phyloP scores from a whole-genome alignment of 2,113 vertebrate genomes.

The Ceuthmochares aereus region DNA sequence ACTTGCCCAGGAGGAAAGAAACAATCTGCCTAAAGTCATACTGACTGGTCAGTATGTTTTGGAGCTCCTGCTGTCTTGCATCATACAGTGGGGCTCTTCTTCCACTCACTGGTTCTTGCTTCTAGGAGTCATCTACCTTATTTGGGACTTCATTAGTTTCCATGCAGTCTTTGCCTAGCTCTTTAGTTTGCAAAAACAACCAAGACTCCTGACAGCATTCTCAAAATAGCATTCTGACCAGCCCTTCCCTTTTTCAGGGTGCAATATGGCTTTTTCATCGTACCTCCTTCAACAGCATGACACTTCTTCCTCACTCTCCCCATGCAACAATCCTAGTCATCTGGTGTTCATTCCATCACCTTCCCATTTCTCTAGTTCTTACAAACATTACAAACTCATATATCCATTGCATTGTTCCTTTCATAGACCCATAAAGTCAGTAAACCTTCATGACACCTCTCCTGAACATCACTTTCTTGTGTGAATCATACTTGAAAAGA shows the following conservation, averaged over 20 bases:
- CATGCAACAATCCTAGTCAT: not conserved
- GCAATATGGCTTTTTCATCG: not conserved
- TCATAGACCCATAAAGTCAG: not conserved
- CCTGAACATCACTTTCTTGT: not conserved
- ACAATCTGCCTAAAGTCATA: not conserved
- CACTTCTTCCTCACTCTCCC: rapidly evolving
- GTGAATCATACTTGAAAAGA: not conserved
- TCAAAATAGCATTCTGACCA: not conserved
- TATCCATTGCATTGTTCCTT: not conserved
- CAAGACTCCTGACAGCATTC: not conserved
- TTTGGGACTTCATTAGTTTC: not conserved
- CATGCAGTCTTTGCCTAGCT: not conserved
- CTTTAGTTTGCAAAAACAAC: not conserved
- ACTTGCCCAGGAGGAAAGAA: not conserved
- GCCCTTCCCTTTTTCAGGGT: not conserved
- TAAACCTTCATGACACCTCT: not conserved
- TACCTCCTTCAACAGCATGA: not conserved
- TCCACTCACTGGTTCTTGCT: not conserved
- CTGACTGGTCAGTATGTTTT: not conserved
- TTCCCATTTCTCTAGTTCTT: not conserved
- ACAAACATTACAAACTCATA: not conserved
- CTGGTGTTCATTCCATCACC: not conserved
- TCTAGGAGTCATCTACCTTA: not conserved
- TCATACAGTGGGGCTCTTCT: not conserved
- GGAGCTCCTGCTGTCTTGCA: not conserved